phyloP scores from a whole-genome alignment of 1,140 invertebrate genomes.

The Pteromalus puparum region DNA sequence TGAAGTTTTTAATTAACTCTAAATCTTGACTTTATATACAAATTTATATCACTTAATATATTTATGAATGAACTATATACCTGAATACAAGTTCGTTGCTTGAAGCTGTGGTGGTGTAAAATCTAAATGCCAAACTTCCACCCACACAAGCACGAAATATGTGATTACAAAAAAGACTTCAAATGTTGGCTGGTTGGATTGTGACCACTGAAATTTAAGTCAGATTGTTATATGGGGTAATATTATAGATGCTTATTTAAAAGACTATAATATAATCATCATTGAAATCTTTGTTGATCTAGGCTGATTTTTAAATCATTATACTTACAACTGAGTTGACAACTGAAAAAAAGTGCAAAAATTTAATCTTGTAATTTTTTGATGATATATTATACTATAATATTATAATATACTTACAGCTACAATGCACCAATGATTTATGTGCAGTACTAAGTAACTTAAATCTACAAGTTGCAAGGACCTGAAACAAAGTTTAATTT shows the following conservation, averaged over 20 bases:
- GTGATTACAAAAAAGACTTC: constrained; percentile 86
- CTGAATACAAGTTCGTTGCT: constrained; percentile 77
- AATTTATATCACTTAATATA: background rate
- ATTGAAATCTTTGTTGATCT: background rate
- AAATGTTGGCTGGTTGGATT: constrained; percentile 84
- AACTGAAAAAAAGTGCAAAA: constrained; percentile 72
- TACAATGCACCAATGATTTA: constrained; percentile 89
- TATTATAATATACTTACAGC: constrained; percentile 79
- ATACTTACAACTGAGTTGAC: constrained; percentile 86
- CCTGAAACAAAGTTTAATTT: constrained; percentile 67
- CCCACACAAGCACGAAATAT: constrained; percentile 89
- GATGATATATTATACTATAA: background rate
- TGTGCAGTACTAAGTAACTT: constrained; percentile 84
- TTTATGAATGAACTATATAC: constrained; percentile 61
- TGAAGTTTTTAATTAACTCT: background rate
- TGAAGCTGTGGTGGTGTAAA: constrained; percentile 87
- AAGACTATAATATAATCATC: background rate
- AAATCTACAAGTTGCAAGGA: constrained; percentile 84
- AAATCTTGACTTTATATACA: background rate
- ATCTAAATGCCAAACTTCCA: constrained; percentile 91
- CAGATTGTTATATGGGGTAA: background rate
- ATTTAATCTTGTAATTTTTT: background rate
- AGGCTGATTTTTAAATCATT: constrained; percentile 4
- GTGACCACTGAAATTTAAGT: constrained; percentile 81
- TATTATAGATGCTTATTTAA: constrained; percentile 27